These are phyloP conservation scores for Donacobius atricapilla DNA, from an alignment of 2,113 vertebrate species.

Conservation along the genomic window DNA sequence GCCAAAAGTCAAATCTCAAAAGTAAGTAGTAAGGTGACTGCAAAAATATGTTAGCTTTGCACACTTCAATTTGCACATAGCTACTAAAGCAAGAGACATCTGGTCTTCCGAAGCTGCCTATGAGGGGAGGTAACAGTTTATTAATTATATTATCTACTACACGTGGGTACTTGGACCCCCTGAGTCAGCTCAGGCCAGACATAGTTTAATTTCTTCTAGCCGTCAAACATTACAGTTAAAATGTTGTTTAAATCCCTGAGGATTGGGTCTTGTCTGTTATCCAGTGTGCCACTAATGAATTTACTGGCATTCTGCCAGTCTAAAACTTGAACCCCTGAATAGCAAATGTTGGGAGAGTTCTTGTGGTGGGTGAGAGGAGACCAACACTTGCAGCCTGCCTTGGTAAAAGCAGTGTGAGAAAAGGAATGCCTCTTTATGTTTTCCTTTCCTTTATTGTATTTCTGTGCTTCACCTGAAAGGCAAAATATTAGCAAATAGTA, in stretches of 20 bases:
- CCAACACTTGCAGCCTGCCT: background rate
- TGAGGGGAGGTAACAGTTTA: background rate
- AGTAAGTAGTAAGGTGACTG: background rate
- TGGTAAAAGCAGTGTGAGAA: background rate
- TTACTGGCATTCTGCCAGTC: background rate
- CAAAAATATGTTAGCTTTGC: background rate
- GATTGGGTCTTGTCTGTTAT: background rate
- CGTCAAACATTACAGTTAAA: background rate
- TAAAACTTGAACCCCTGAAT: background rate
- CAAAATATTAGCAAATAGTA: background rate
- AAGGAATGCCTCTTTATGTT: background rate
- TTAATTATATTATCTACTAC: background rate
- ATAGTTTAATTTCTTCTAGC: constrained; percentile 14
- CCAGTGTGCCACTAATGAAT: constrained; percentile 11
- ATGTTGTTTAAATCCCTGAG: background rate
- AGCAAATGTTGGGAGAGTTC: background rate
- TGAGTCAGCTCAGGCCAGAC: background rate
- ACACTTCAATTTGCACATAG: background rate
- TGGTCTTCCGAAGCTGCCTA: background rate
- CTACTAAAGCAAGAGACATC: background rate
- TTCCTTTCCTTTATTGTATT: background rate
- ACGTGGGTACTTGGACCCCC: background rate
- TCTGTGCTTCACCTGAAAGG: background rate
- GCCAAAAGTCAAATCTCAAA: background rate
- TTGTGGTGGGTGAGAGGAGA: background rate